A percentile compares a stretch with the other conserved stretches of the same genome.
phyloP scores from a whole-genome alignment of 2,797 vertebrate genomes.

The Coranthus polyacanthus region DNA sequence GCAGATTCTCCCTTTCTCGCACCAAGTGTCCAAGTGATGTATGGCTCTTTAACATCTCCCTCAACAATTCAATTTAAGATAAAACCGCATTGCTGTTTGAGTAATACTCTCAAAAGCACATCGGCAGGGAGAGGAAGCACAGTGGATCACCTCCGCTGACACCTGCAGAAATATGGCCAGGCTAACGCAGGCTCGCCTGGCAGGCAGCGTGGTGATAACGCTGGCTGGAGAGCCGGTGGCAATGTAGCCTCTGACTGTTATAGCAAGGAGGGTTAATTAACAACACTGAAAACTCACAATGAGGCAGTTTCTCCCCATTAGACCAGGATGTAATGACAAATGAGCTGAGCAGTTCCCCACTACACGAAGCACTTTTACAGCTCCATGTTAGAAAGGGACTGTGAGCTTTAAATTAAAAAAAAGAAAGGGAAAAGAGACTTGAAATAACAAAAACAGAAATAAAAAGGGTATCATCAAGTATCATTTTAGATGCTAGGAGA shows the following conservation, averaged over 20 bases:
- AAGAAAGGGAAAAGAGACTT: conserved; percentile 19
- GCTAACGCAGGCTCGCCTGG: conserved; percentile 37
- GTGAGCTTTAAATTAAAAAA: conserved; percentile 52
- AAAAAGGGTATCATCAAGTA: too few relatives aligned
- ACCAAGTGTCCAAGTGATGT: conserved; percentile 74
- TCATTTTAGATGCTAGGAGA: background rate
- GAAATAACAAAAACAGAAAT: conserved; percentile 22
- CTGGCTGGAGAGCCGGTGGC: conserved; percentile 19
- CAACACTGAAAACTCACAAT: conserved; percentile 56
- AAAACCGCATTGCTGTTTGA: conserved; percentile 71
- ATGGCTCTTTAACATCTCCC: conserved; percentile 79
- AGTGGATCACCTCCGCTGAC: conserved; percentile 64
- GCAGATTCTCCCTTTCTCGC: conserved; percentile 60
- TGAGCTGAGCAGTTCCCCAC: conserved; percentile 43
- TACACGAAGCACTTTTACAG: conserved; percentile 43
- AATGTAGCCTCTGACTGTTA: conserved; percentile 54
- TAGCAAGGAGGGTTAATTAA: conserved; percentile 79
- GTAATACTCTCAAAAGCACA: conserved; percentile 65
- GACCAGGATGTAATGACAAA: conserved; percentile 70
- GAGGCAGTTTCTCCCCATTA: conserved; percentile 67
- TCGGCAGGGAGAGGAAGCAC: conserved; percentile 59
- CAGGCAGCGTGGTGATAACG: conserved; percentile 54
- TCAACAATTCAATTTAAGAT: conserved; percentile 85
- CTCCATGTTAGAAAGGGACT: conserved; percentile 41
- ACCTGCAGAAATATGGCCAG: conserved; percentile 74